Percentiles rank a stretch among this genome's conserved stretches.
Evolutionary conservation across 2,888 invertebrate species (phyloP).

Genomic region (Podotricha telesiphe): DNA sequence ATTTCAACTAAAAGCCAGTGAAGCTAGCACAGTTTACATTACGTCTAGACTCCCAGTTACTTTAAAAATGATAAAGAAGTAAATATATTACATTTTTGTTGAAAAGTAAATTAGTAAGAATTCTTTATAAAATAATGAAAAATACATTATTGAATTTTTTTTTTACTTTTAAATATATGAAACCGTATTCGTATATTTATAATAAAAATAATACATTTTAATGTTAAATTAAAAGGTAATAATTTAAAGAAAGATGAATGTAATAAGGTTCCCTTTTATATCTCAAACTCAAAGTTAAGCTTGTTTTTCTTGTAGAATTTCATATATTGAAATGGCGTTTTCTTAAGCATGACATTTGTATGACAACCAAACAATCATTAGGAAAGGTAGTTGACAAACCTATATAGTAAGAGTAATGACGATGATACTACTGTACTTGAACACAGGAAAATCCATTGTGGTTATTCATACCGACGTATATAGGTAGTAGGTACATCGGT

Average conservation of each 20-base stretch:
- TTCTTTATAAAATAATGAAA: neutral
- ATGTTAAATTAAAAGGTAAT: no score
- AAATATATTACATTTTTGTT: neutral
- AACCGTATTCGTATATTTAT: no score
- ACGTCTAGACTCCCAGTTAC: conserved; percentile 39
- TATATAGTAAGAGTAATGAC: conserved; percentile 8
- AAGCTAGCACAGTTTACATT: conserved; percentile 28
- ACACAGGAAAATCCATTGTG: conserved; percentile 51
- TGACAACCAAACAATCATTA: neutral
- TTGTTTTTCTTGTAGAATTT: no score
- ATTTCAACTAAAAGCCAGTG: conserved; percentile 31
- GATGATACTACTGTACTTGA: neutral
- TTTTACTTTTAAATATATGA: no score
- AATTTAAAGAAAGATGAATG: no score
- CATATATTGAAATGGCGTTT: no score
- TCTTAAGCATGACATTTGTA: neutral
- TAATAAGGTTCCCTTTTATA: no score
- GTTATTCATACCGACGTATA: conserved; percentile 23
- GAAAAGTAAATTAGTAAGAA: neutral
- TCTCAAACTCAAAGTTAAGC: no score
- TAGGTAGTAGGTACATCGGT: conserved; percentile 23
- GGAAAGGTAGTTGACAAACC: neutral
- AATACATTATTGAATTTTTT: no score
- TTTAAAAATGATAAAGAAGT: conserved; percentile 28
- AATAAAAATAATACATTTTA: no score